These are phyloP conservation scores for Tinamus major DNA, from an alignment of 2,797 vertebrate species.

Conservation along the genomic window DNA sequence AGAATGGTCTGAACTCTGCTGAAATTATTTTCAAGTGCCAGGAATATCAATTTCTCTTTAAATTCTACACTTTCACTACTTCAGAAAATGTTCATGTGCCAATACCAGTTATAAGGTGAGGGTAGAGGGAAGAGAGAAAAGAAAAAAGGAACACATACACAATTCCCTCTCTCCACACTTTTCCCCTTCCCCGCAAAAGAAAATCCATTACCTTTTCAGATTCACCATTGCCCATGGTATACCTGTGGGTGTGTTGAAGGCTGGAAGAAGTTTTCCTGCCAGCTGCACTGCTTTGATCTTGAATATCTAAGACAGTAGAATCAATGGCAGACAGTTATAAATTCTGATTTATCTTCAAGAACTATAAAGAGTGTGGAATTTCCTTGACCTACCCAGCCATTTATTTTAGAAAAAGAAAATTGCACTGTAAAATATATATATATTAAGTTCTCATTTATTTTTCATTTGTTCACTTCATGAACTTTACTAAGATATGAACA, in stretches of 20 bases:
- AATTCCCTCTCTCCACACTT: no score
- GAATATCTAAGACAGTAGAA: conserved; percentile 86
- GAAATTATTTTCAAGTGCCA: not conserved
- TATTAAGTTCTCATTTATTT: conserved; percentile 15
- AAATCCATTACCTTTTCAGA: conserved; percentile 91
- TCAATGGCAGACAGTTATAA: conserved; percentile 57
- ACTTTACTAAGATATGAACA: not conserved
- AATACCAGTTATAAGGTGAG: not conserved
- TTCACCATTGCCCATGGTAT: conserved; percentile 99
- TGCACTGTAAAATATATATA: not conserved
- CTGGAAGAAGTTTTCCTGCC: conserved; percentile 96
- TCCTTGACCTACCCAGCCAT: not conserved
- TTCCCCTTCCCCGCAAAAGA: not conserved
- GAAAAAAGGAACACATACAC: not conserved
- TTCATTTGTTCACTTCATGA: conserved; percentile 21
- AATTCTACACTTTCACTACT: not conserved
- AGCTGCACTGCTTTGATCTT: conserved; percentile 96
- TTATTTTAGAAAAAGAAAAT: conserved; percentile 28
- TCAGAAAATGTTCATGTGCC: not conserved
- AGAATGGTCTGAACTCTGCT: not conserved
- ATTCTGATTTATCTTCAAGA: conserved; percentile 12
- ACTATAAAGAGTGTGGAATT: not conserved
- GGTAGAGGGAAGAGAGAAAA: not conserved
- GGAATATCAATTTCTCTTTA: not conserved
- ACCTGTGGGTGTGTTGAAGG: conserved; percentile 97